Conservation (phyloP, 2,888 invertebrate species). For the Nematopogon swammerdamellus region DNA sequence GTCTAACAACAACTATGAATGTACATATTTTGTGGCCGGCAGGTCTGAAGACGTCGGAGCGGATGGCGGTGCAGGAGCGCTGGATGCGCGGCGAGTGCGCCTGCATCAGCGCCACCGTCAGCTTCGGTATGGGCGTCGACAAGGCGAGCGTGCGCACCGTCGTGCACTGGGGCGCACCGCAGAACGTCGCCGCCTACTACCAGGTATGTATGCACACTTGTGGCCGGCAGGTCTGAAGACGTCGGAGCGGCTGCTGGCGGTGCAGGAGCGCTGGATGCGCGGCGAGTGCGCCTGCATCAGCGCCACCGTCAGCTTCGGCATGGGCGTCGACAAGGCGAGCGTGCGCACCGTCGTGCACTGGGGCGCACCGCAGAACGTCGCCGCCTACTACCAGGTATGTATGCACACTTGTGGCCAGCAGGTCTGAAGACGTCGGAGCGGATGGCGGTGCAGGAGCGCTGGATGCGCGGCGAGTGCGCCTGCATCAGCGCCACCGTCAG, state of each 20-base stretch:
- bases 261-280: constrained; percentile 90
- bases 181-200: too few species aligned
- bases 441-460: constrained; percentile 82
- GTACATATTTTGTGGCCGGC: too few species aligned
- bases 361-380: constrained; percentile 92
- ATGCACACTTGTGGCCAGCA: too few species aligned
- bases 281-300: constrained; percentile 88
- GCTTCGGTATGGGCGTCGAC: constrained; percentile 99
- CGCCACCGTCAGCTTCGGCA: constrained; percentile 98
- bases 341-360: constrained; percentile 97
- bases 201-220: too few species aligned
- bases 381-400: too few species aligned
- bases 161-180: constrained; percentile 94
- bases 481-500: constrained; percentile 96
- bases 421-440: constrained; percentile 70
- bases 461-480: constrained; percentile 85
- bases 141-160: constrained; percentile 95
- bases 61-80: constrained; percentile 78
- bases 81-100: constrained; percentile 90
- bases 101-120: constrained; percentile 94
- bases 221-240: too few species aligned
- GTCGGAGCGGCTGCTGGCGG: constrained; percentile 66
- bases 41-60: constrained; percentile 66
- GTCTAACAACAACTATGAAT: too few species aligned
- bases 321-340: constrained; percentile 97